Base-by-base conservation (phyloP, 2,888 invertebrate genomes). In the Ferrisia virgata region DNA sequence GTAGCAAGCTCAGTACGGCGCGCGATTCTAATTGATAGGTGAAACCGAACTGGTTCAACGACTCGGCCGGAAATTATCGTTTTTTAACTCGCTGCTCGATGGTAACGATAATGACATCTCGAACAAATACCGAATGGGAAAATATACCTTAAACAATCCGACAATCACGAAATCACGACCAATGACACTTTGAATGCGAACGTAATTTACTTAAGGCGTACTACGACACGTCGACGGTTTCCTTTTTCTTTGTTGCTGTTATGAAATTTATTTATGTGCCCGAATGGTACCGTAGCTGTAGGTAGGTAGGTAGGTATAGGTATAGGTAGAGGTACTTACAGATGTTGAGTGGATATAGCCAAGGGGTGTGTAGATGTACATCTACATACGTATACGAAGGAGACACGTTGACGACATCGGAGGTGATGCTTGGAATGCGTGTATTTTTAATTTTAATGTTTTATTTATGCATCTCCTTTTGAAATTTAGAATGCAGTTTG, bases 41-140 rank as follows among this genome's bases (percentile, higher is more conserved):
- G 64, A 64, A 64, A 64, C 64, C 64, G 64, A 64, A 64, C 64
- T 64, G 64, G 64, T 64, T 64, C 64, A 64, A 64, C 64, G 64
- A 64, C 64, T 64, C 64, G 64, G 64, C 64, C 64, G 64, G 64
- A 64, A 64, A 64, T 64, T 64, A 64, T 64, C 64, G 64, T 64
- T 64, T 53, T 53, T 53, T 53, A 53, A 64, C 28, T 64, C 64
- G 64, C 15, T 28, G 64, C 64, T 64, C 64, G 64, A 64, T 64
- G 64, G 64, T 18, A 64, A 64, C 28, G 64, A 64, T 64, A 64
- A 64, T 64, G 64, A 64, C 64, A 64, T 64, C 64, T 64, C 64
- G 64, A 64, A 64, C 64, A 28, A 64, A 53, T 53, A 53, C 53
- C 22, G 53, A 64, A 64, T 64, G 64, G 28, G 64, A 64, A 64